Evolutionary conservation across 2,797 vertebrate genomes (phyloP), one percentile per base, ranked within the genome.

Genomic region (Eulemur albifrons): DNA sequence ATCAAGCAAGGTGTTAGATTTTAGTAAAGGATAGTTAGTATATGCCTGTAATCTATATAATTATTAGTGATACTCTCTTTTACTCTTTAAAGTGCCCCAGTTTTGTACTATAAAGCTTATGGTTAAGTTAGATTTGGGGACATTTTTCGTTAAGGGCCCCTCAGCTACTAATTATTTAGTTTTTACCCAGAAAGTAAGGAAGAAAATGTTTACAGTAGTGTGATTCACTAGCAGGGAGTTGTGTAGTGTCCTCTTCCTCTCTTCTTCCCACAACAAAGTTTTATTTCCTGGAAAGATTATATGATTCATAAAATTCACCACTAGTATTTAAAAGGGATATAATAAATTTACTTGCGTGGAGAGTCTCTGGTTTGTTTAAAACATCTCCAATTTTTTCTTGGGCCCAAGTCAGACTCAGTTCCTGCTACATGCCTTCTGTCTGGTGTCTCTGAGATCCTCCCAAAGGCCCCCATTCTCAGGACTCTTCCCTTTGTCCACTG

Each of bases 291-390:
- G 14, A 10, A 75, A 61, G 50, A 85, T 84, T 70, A 21, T 61
- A 5, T 30, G 9, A 88, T 70, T 88, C 77, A 54, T 25, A 83
- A 87, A 61, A 76, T 32, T 54, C 35, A 85, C 6, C 32, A 15
- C 2, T 48, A 61, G 32, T 75, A 67, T 83, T 83, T 97, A 69
- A 97, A 90, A 65, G 25, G 7, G 20, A 69, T 75, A 54, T 23
- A 11, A 52, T 84, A 81, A 35, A 45, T 90, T 54, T 69, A 32
- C 43, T 90, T 12, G 4, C 61, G 4, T 52, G 8, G 13, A 50
- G 17, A 77, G 13, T 38, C 9, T 35, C 15, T 69, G 8, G 27
- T 48, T 96, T 88, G 54, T 84, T 90, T 85, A 48, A 89, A 96
- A 40, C 7, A 50, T 32, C 40, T 97, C 7, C 18, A 25, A 0